Evolutionary conservation across 35 echinoderm and acorn worm species (phyloP), one percentile per base, ranked within the genome.

Genomic region (Apostichopus parvimensis): DNA sequence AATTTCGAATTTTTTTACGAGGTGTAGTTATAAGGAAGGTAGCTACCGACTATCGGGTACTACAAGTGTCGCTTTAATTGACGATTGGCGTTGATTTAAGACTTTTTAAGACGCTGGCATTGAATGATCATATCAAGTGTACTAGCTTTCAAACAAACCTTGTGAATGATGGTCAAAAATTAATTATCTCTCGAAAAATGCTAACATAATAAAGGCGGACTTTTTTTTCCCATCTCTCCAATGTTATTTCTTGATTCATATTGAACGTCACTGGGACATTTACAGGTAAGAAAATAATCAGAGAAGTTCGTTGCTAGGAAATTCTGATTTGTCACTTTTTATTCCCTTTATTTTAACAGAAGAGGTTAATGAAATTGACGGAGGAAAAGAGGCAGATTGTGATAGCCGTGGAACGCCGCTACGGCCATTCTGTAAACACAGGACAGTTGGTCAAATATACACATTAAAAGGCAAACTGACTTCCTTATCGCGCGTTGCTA

Each of bases 101-200:
- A 59, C 81, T 58, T 54, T 80, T 45, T 53, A 24, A 80, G 78
- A 80, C 6, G 22, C 53, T 53, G 20, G 10, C 55, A 84, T 58
- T 14, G 15, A 59, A 58, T 84, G 15, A 59, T 8, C 28, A 59
- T 84, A 84, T 84, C 81, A 59, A 58, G 81, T 84, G 81, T 58
- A 17, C 81, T 20, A 84, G 53, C 81, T 84, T 84, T 84, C 81
- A 84, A 84, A 84, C 81, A 84, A 84, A 84, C 13, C 57, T 84
- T 13, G 57, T 84, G 81, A 84, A 84, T 58, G 57, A 84, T 84
- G 81, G 81, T 84, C 81, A 84, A 84, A 84, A 84, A 84, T 84
- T 84, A 56, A 84, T 84, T 84, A 84, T 84, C 81, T 84, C 81
- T 75, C 56, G 21, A 53, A 45, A 45, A 21, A 84, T 25, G 81